These are phyloP conservation scores for Chunga burmeisteri DNA, from an alignment of 2,113 vertebrate genomes.

Conservation along the genomic window DNA sequence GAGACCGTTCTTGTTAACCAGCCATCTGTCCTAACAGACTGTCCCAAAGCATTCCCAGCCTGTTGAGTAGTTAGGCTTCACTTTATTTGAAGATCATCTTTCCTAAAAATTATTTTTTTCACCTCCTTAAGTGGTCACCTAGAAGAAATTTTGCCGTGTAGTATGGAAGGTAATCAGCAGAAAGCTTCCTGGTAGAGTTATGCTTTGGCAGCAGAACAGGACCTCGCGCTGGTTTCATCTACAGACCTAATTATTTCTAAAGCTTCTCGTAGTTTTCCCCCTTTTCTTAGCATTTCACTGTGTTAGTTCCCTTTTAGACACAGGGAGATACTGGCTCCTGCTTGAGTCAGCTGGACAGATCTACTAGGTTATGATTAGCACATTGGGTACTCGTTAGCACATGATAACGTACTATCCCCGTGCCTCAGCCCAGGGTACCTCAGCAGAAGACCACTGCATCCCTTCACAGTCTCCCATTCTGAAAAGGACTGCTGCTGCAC, in stretches of 20 bases:
- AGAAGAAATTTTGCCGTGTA: neutral
- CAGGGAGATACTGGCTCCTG: neutral
- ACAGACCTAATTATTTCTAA: neutral
- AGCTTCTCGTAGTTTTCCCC: neutral
- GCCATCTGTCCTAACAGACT: conserved; percentile 60
- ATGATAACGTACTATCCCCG: rapidly evolving
- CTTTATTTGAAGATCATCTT: neutral
- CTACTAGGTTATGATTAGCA: neutral
- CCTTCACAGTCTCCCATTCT: neutral
- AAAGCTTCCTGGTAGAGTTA: neutral
- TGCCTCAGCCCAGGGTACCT: neutral
- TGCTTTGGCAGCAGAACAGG: neutral
- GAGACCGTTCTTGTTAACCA: conserved; percentile 53
- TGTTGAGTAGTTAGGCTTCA: neutral
- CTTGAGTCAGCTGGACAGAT: neutral
- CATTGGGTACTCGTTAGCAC: neutral
- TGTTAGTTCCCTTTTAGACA: neutral
- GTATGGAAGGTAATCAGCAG: neutral
- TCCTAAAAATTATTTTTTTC: neutral
- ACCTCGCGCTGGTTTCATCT: neutral
- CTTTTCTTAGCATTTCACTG: neutral
- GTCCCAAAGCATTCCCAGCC: conserved; percentile 16
- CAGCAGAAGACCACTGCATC: neutral
- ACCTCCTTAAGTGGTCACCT: neutral
- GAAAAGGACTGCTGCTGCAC: neutral